Percentiles rank a stretch among this genome's conserved stretches.
Evolutionary conservation across 1,140 invertebrate species (phyloP).

Genomic region (Hestina assimilis): DNA sequence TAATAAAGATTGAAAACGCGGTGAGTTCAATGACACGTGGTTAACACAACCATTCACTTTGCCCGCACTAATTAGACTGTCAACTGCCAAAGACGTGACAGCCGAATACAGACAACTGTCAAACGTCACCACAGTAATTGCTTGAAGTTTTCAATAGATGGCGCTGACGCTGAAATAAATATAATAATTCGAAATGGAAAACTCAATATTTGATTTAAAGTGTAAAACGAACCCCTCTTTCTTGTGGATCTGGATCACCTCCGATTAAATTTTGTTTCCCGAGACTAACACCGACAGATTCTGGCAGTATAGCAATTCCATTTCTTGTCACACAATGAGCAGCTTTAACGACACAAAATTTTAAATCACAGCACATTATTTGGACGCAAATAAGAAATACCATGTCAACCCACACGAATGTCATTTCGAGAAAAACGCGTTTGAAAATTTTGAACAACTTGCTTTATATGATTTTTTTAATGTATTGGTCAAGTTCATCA

Average conservation of each 20-base stretch:
- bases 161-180: not conserved
- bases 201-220: not conserved
- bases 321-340: conserved; percentile 51
- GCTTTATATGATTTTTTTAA: too few relatives aligned
- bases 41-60: too few relatives aligned
- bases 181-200: not conserved
- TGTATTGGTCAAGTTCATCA: too few relatives aligned
- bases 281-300: conserved; percentile 39
- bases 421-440: too few relatives aligned
- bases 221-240: conserved; percentile 36
- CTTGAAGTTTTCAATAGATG: not conserved
- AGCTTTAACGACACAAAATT: conserved; percentile 38
- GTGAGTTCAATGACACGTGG: too few relatives aligned
- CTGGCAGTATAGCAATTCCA: conserved; percentile 31
- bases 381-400: too few relatives aligned
- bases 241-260: conserved; percentile 43
- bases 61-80: too few relatives aligned
- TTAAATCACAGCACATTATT: too few relatives aligned
- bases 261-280: conserved; percentile 57
- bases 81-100: too few relatives aligned
- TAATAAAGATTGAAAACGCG: too few relatives aligned
- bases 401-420: too few relatives aligned
- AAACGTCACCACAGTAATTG: not conserved
- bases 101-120: not conserved
- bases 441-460: too few relatives aligned